phyloP scores from a whole-genome alignment of 2,888 invertebrate species.

The Theodoxus fluviatilis region DNA sequence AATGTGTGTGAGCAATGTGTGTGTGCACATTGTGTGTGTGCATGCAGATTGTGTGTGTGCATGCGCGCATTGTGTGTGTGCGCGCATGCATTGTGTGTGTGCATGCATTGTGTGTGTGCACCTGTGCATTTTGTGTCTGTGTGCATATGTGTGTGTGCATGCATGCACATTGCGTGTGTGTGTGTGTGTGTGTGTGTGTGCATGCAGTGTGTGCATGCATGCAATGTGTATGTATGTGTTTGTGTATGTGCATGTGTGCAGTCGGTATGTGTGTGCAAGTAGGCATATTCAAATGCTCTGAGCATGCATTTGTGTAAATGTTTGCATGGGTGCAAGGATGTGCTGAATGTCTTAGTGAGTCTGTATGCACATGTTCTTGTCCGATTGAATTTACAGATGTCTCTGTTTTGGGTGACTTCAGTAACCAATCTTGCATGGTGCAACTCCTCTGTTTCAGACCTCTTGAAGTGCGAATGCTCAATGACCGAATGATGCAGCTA shows the following conservation, averaged over 20 bases:
- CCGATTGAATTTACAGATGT: background rate
- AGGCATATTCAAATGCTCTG: background rate
- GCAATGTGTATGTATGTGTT: background rate
- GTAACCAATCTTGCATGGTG: background rate
- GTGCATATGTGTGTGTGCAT: background rate
- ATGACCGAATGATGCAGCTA: constrained; percentile 45
- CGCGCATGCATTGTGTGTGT: constrained; percentile 2
- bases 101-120: background rate
- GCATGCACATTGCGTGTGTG: background rate
- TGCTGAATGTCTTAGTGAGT: background rate
- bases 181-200: background rate
- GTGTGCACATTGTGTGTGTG: background rate
- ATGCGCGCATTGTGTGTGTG: background rate
- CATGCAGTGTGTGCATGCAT: background rate
- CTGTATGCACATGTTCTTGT: background rate
- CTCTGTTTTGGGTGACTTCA: background rate
- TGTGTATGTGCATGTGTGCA: background rate
- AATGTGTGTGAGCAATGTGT: background rate
- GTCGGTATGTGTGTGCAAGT: background rate
- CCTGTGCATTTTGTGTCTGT: background rate
- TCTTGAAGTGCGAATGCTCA: constrained; percentile 36
- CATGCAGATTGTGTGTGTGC: background rate
- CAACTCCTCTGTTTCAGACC: constrained; percentile 22
- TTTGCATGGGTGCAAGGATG: background rate
- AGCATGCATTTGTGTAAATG: background rate